Conservation (phyloP, 1,140 invertebrate genomes). For the Daktulosphaira vitifoliae region DNA sequence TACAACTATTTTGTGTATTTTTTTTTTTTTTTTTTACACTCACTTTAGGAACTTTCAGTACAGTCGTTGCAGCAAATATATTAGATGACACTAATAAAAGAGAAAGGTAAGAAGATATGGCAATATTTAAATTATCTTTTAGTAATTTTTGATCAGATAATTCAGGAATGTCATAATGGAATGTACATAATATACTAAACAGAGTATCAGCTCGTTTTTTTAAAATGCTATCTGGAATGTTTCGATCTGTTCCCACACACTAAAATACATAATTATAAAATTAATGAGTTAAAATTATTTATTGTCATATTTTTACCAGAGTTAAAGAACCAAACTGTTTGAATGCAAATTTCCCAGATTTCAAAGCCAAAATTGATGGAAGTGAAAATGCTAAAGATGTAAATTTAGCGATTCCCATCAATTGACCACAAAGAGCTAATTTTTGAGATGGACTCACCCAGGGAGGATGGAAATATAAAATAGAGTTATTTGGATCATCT, state of each 20-base stretch:
- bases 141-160: constrained; percentile 50
- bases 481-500: constrained; percentile 74
- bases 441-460: constrained; percentile 75
- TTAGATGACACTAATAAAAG: constrained; percentile 66
- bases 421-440: constrained; percentile 66
- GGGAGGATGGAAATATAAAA: constrained; percentile 78
- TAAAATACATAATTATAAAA: constrained; percentile 40
- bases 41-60: constrained; percentile 68
- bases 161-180: constrained; percentile 62
- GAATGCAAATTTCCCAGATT: constrained; percentile 76
- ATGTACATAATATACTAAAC: constrained; percentile 63
- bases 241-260: constrained; percentile 76
- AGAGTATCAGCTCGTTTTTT: constrained; percentile 62
- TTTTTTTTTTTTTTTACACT: too few relatives aligned
- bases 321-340: constrained; percentile 67
- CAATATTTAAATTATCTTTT: constrained; percentile 66
- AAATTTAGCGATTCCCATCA: constrained; percentile 73
- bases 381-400: constrained; percentile 61
- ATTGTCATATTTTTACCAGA: constrained; percentile 51
- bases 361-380: constrained; percentile 62
- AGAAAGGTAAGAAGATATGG: constrained; percentile 75
- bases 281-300: background rate
- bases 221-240: constrained; percentile 68
- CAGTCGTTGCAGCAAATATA: constrained; percentile 67
- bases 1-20: too few relatives aligned